phyloP scores from a whole-genome alignment of 2,888 invertebrate species.

The Furcula furcula region DNA sequence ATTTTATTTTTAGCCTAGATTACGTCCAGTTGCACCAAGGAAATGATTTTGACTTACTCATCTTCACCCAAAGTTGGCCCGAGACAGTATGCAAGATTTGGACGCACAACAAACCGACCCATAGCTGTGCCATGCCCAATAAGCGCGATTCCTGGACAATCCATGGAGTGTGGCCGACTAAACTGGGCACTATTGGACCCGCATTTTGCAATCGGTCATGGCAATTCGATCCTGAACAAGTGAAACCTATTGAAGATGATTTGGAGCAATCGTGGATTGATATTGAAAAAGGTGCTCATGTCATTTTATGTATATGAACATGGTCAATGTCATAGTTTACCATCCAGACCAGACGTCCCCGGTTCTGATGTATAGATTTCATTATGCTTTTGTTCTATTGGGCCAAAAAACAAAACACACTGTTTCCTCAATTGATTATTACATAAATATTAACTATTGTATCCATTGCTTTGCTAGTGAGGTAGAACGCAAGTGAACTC shows the following conservation, averaged over 20 bases:
- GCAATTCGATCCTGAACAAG: conserved; percentile 83
- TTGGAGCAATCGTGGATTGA: conserved; percentile 87
- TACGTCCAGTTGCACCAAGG: conserved; percentile 14
- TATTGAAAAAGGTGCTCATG: conserved; percentile 78
- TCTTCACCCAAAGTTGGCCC: conserved; percentile 78
- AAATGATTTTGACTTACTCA: conserved; percentile 86
- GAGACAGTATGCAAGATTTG: conserved; percentile 84
- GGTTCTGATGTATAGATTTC: no score
- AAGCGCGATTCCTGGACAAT: conserved; percentile 86
- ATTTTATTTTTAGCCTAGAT: conserved; percentile 29
- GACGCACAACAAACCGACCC: conserved; percentile 79
- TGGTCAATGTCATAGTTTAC: no score
- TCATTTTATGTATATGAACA: no score
- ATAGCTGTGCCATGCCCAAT: conserved; percentile 84
- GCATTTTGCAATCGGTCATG: conserved; percentile 86
- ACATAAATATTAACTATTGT: no score
- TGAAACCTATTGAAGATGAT: conserved; percentile 80
- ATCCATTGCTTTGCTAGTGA: no score
- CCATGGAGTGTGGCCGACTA: conserved; percentile 93
- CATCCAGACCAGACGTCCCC: no score
- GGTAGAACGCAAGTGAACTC: no score
- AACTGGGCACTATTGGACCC: conserved; percentile 85
- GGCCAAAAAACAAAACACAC: no score
- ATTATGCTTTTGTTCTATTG: no score
- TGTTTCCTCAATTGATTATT: no score